Base-by-base conservation (phyloP, 1,140 invertebrate genomes). In the Trissolcus basalis region DNA sequence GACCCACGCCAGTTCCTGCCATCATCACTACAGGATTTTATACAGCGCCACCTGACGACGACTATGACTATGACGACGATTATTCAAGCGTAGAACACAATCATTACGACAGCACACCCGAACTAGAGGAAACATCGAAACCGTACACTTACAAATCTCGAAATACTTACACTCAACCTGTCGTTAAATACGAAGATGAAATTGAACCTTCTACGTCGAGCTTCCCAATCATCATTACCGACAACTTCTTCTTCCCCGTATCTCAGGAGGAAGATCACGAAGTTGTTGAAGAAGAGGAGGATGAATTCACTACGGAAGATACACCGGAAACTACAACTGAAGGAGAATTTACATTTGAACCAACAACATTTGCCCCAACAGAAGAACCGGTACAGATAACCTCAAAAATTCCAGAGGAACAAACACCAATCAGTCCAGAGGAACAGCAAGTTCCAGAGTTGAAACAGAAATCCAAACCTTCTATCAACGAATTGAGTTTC, bases 21-120 rank as follows among this genome's bases (percentile, higher is more conserved):
- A 86, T 89, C 41, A 89, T 89, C 4, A 89, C 87, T 0, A 83
- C 87, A 16, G 87, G 87, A 15, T 89, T 89, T 64, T 89, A 85
- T 50, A 86, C 83, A 0, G 80, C 77, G 4, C 59, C 83, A 11
- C 50, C 79, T 8, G 43, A 73, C 1, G 77, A 82, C 6, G 74
- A 84, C 10, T 79, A 83, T 0, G 72, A 85, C 0, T 81, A 84
- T 35, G 51, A 65, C 11, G 53, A 63, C 3, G 45, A 65, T 48
- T 39, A 39, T 64, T 33, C 54, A 10, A 59, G 58, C 45, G 39
- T 51, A 27, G 43, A 72, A 36, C 13, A 70, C 6, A 65, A 73
- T 10, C 49, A 72, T 61, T 61, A 65, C 13, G 61, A 70, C 43
- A 13, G 48, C 10, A 84, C 83, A 9, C 84, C 84, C 0, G 63